These are phyloP conservation scores for Hippocampus comes DNA, from an alignment of 2,113 vertebrate species.

Conservation along the genomic window DNA sequence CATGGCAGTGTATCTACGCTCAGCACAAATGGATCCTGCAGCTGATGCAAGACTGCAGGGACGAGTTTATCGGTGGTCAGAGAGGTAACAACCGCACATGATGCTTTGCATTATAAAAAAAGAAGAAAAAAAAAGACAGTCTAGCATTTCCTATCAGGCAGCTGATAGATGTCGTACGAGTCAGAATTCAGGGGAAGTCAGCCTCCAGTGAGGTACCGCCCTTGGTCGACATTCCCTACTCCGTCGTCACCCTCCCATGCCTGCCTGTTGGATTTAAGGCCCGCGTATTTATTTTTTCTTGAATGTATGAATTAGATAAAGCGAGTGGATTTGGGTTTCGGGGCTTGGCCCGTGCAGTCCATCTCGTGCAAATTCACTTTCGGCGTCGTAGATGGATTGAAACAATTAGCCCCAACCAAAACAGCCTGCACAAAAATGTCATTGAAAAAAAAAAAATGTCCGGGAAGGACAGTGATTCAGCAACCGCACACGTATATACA, in stretches of 20 bases:
- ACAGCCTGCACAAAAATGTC: conserved; percentile 49
- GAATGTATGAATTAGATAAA: conserved; percentile 66
- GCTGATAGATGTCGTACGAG: conserved; percentile 20
- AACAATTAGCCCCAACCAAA: conserved; percentile 72
- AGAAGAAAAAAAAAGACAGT: conserved; percentile 10
- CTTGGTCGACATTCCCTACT: conserved; percentile 26
- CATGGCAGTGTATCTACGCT: conserved; percentile 95
- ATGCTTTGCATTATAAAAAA: not conserved
- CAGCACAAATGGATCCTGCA: conserved; percentile 96
- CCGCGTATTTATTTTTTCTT: conserved; percentile 65
- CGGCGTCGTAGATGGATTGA: conserved; percentile 64
- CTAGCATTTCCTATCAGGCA: not conserved
- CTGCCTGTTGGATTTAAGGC: conserved; percentile 28
- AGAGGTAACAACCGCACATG: conserved; percentile 77
- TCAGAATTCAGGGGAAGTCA: conserved; percentile 15
- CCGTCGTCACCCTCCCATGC: conserved; percentile 28
- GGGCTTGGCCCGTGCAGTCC: conserved; percentile 28
- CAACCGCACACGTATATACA: conserved; percentile 14
- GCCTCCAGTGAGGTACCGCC: conserved; percentile 17
- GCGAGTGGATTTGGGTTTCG: conserved; percentile 55
- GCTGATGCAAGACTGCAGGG: conserved; percentile 91
- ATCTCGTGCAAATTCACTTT: conserved; percentile 26
- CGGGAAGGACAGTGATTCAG: conserved; percentile 39
- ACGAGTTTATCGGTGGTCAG: conserved; percentile 84
- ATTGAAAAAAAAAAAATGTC: conserved; percentile 48